Base-by-base conservation (phyloP, 1,140 invertebrate genomes). In the Drosophila bifasciata region DNA sequence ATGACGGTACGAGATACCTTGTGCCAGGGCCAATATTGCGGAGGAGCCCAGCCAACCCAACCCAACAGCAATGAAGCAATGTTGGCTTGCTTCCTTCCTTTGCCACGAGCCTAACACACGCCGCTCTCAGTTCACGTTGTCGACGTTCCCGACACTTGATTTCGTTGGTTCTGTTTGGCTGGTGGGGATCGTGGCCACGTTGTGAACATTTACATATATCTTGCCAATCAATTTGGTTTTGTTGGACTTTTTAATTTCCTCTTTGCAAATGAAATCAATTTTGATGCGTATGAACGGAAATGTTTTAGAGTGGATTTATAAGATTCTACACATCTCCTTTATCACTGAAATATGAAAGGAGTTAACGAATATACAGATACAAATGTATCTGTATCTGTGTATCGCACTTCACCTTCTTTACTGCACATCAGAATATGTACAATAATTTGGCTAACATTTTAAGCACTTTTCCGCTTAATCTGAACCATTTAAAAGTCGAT, bases 101-200 rank as follows among this genome's bases (percentile, higher is more conserved):
- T 81, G 89, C 89, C 89, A 91, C 89, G 89, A 91, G 89, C 85
- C 81, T 84, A 91, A 89, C 89, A 89, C 89, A 91, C 89, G 85
- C 86, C 80, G 51, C 63, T 52, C 63, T 52, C 57, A 43, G 51
- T 63, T 52, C 57, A 48, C 51, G 28, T 69, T 41, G 62, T 67
- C 43, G 68, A 62, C 59, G 68, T 58, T 76, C 79, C 79, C 79
- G 70, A 78, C 78, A 89, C 83, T 88, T 83, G 84, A 80, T 72
- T 67, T 68, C 59, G 55, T 59, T 71, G 58, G 58, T 59, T 71
- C 53, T 53, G 23, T 25, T 6, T 5, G 19, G 19, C 2, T 19
- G 23, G 23, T 25, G 23, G 43, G 64, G 68, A 77, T 88, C 49
- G 74, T 63, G 60, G 83, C 53, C 55, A 57, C 61, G 81, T 71